Base-by-base conservation (phyloP, 2,888 invertebrate genomes). In the Labia minor region DNA sequence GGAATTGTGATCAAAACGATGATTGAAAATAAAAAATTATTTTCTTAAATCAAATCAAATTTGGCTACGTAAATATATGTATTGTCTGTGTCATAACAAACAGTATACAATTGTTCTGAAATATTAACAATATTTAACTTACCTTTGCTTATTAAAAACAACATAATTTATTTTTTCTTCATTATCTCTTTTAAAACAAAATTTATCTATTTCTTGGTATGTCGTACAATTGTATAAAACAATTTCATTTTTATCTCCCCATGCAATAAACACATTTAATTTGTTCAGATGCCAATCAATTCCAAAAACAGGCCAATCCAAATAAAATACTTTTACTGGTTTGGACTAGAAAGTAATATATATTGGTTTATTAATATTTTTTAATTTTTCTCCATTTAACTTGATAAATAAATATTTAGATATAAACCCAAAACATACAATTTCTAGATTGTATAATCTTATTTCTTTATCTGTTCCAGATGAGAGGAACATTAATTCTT, bases 401-500 rank as follows among this genome's bases (percentile, higher is more conserved):
- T 49, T 26, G 8, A 26, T 26, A 26, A 26, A 26, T 26, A 26
- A 26, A 26, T 26, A 26, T 6, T 6, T 26, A n/a, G n/a, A n/a
- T n/a, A n/a, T n/a, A n/a, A n/a, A n/a, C n/a, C n/a, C n/a, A 26
- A 26, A 26, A 26, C 64, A 19, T 73, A 77, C 79, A 73, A 79
- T 78, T 33, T 74, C 75, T 19, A 77, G 70, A 37, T 77, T 62
- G 70, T 78, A 79, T 37, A 79, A 73, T 69, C 77, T 72, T 37
- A 78, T 75, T 73, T 79, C 77, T 8, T 74, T 74, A 69, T 79
- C 78, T 8, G 75, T 75, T 8, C 74, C 76, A 65, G 72, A 74
- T 1, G 78, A 75, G 68, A 78, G 70, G 71, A 79, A 79, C 72
- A 78, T 74, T 63, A 78, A 77, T 62, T 74, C 75, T 6, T 75